Conservation (phyloP, 2,797 vertebrate species). For the Syngnathus rostellatus region DNA sequence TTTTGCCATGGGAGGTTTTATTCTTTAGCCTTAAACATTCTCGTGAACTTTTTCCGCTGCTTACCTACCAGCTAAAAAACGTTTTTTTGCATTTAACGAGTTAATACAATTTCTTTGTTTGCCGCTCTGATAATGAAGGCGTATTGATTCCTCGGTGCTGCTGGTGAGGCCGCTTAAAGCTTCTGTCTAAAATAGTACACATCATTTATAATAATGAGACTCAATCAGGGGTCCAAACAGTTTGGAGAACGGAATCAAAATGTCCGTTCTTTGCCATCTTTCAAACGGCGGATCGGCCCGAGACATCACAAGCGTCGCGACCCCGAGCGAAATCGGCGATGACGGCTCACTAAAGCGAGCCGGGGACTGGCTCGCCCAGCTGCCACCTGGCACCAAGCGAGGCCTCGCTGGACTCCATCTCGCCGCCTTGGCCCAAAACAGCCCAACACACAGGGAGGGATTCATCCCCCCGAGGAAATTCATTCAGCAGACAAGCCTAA, state of each 20-base stretch:
- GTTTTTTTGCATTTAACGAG: too few relatives aligned
- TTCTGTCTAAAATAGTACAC: too few relatives aligned
- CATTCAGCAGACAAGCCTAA: slow-evolving; percentile 60
- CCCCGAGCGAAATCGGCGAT: slow-evolving; percentile 41
- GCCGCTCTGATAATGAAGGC: too few relatives aligned
- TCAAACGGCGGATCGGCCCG: not conserved
- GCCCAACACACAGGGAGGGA: slow-evolving; percentile 64
- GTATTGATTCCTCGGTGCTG: too few relatives aligned
- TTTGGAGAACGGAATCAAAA: too few relatives aligned
- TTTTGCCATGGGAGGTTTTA: not conserved
- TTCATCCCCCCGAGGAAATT: slow-evolving; percentile 66
- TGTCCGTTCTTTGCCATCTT: too few relatives aligned
- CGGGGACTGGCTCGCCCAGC: slow-evolving; percentile 63
- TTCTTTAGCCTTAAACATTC: not conserved
- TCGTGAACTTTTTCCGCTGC: not conserved
- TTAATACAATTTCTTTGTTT: too few relatives aligned
- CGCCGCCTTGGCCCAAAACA: slow-evolving; percentile 62
- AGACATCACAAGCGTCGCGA: slow-evolving; percentile 24
- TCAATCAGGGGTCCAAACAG: too few relatives aligned
- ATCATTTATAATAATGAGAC: too few relatives aligned
- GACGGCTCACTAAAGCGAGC: slow-evolving; percentile 53
- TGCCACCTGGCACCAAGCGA: slow-evolving; percentile 72
- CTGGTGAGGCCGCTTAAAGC: too few relatives aligned
- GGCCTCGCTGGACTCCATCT: slow-evolving; percentile 55
- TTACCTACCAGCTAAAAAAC: too few relatives aligned